A percentile compares a stretch with the other conserved stretches of the same genome.
Evolutionary conservation across 2,113 vertebrate genomes (phyloP).

Genomic region (Ictalurus punctatus): DNA sequence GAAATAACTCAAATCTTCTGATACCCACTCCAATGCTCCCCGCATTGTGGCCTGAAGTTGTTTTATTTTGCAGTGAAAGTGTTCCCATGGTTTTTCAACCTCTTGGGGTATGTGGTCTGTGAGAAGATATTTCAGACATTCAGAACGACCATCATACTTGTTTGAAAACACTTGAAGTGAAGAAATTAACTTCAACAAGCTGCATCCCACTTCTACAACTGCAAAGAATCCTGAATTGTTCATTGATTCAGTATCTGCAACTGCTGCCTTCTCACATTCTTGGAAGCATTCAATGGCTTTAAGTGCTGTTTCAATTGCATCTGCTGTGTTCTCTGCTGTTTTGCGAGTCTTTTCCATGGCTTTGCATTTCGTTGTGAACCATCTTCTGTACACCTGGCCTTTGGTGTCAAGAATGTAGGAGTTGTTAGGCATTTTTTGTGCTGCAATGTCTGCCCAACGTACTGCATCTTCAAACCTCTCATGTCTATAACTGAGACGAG

Average conservation of each 20-base stretch:
- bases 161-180: constrained; percentile 67
- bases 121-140: constrained; percentile 74
- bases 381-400: constrained; percentile 79
- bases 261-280: constrained; percentile 70
- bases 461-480: constrained; percentile 76
- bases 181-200: constrained; percentile 71
- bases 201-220: constrained; percentile 77
- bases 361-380: constrained; percentile 73
- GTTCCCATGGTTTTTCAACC: constrained; percentile 67
- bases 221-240: constrained; percentile 73
- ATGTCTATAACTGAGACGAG: constrained; percentile 75
- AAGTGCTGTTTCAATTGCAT: constrained; percentile 71
- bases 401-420: constrained; percentile 82
- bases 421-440: constrained; percentile 66
- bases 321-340: constrained; percentile 52
- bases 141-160: constrained; percentile 52
- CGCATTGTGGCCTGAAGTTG: constrained; percentile 68
- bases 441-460: constrained; percentile 74
- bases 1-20: constrained; percentile 81
- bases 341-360: constrained; percentile 53
- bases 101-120: constrained; percentile 74
- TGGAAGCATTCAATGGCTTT: constrained; percentile 78
- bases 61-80: constrained; percentile 72
- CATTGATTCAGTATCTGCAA: constrained; percentile 63
- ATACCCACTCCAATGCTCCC: constrained; percentile 78